Conservation (phyloP, 2,888 invertebrate genomes). For the Leucoptera coffeella region DNA sequence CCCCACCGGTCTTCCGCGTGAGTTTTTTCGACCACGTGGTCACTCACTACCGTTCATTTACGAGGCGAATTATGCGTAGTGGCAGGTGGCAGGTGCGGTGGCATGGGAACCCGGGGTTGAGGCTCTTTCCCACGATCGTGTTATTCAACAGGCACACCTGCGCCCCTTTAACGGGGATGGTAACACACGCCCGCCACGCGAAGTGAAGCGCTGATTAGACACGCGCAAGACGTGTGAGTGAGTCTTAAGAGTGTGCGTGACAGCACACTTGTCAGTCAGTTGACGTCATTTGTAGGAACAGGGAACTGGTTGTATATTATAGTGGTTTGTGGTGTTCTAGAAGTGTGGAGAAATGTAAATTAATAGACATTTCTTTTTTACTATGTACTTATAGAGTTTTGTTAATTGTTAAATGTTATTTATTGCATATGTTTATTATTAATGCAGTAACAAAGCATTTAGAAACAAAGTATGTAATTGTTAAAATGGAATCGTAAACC, state of each 20-base stretch:
- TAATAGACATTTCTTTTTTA: too few relatives aligned
- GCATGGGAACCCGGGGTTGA: conserved; percentile 45
- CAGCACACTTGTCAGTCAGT: too few relatives aligned
- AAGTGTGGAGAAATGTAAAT: too few relatives aligned
- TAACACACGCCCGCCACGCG: conserved; percentile 48
- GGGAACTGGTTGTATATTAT: too few relatives aligned
- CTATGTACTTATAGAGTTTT: too few relatives aligned
- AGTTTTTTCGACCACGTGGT: conserved; percentile 29
- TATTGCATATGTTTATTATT: too few relatives aligned
- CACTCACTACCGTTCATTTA: conserved; percentile 49
- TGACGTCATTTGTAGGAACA: too few relatives aligned
- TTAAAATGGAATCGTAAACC: too few relatives aligned
- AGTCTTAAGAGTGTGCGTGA: conserved; percentile 11
- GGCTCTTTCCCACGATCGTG: conserved; percentile 42
- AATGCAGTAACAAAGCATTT: too few relatives aligned
- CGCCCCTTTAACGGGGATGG: conserved; percentile 41
- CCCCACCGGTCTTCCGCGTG: conserved; percentile 43
- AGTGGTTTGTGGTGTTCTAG: too few relatives aligned
- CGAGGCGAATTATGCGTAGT: conserved; percentile 51
- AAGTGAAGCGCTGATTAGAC: conserved; percentile 39
- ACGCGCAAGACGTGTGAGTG: conserved; percentile 15
- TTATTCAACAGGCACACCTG: conserved; percentile 47
- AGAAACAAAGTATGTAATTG: too few relatives aligned
- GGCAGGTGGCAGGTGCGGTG: conserved; percentile 39
- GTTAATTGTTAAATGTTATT: too few relatives aligned